Evolutionary conservation across 2,113 vertebrate species (phyloP).

Genomic region (Ceratotherium simum): DNA sequence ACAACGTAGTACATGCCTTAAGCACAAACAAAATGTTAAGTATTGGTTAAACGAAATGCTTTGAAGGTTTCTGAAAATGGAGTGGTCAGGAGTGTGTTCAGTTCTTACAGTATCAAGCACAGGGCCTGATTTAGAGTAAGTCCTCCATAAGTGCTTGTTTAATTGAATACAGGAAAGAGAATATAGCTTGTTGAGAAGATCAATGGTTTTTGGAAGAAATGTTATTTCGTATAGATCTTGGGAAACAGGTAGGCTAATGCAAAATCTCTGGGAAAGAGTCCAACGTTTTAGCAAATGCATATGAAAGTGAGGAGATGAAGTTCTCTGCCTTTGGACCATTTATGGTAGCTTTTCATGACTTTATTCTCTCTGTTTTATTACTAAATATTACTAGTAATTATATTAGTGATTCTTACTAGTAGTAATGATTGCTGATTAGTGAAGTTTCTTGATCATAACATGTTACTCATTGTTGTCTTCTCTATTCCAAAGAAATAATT

Average conservation of each 20-base stretch:
- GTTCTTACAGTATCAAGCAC: background rate
- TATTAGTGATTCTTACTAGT: background rate
- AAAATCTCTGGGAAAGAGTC: background rate
- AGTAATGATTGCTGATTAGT: background rate
- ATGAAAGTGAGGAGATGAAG: background rate
- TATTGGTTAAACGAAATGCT: background rate
- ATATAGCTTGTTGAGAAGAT: background rate
- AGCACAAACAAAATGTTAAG: background rate
- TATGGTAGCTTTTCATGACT: background rate
- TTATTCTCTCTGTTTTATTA: background rate
- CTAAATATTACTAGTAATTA: background rate
- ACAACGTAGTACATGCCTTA: background rate
- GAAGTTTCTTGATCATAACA: background rate
- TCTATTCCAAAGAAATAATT: background rate
- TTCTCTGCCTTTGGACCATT: background rate
- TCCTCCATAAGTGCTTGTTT: background rate
- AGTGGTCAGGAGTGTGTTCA: background rate
- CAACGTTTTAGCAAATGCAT: background rate
- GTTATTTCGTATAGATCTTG: background rate
- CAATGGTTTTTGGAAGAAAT: background rate
- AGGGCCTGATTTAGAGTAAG: background rate
- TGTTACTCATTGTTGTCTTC: background rate
- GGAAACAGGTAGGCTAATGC: background rate
- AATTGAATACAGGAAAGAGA: background rate
- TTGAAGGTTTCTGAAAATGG: background rate